These are phyloP conservation scores for Cydia fagiglandana DNA, from an alignment of 1,140 invertebrate genomes.

Conservation along the genomic window DNA sequence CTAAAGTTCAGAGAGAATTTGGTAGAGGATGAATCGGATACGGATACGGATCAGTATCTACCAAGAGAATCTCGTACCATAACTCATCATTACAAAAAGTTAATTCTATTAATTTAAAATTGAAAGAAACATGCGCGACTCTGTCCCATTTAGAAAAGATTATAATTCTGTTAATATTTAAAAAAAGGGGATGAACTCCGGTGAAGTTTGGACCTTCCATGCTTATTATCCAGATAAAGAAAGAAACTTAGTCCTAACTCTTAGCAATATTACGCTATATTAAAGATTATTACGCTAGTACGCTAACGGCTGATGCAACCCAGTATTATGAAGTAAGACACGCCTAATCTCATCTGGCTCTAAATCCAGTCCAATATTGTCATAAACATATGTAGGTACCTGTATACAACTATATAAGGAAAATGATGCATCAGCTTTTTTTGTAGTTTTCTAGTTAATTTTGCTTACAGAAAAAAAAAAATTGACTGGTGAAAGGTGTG, in stretches of 20 bases:
- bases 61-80: too few species aligned
- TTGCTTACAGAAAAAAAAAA: background rate
- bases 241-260: background rate
- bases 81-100: too few species aligned
- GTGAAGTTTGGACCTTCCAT: background rate
- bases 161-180: too few species aligned
- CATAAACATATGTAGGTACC: background rate
- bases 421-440: slow-evolving; percentile 5
- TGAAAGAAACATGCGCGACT: too few species aligned
- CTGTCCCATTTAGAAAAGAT: too few species aligned
- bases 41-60: too few species aligned
- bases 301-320: slow-evolving; percentile 17
- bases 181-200: background rate
- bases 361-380: background rate
- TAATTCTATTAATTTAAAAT: too few species aligned
- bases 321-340: background rate
- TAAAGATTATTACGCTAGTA: slow-evolving; percentile 2
- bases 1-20: too few species aligned
- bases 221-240: background rate
- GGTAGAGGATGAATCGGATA: too few species aligned
- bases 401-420: background rate
- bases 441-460: background rate
- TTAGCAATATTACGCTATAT: slow-evolving; percentile 5
- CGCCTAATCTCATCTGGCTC: slow-evolving; percentile 23
- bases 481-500: background rate